Evolutionary conservation across 2,888 invertebrate species (phyloP), one percentile per base, ranked within the genome.

Genomic region (Acanthosepion pharaonis): DNA sequence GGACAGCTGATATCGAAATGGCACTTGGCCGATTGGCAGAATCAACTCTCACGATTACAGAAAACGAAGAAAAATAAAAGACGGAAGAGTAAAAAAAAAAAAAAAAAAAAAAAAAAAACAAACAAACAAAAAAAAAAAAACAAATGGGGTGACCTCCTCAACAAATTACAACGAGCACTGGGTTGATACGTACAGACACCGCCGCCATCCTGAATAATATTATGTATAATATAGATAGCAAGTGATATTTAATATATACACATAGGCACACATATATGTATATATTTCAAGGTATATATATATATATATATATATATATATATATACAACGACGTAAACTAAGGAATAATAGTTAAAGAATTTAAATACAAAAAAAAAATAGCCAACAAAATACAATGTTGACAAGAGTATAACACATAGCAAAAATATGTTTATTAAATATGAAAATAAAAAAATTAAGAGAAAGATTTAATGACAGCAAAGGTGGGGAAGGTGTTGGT

Each of bases 351-450:
- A 78, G 78, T 78, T 78, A 78, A 78, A n/a, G 78, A n/a, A 78
- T 78, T 78, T 78, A 33, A 78, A 78, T n/a, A n/a, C 78, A 78
- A 78, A 33, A 78, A 78, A n/a, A 64, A 25, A 0, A 33, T 15
- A 11, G 33, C 5, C n/a, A 78, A 78, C 33, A 78, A 78, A 78
- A 78, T n/a, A 78, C n/a, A 11, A 33, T 18, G 33, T 78, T 78
- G 78, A 78, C 78, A 78, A 78, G 78, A n/a, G 78, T 33, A n/a
- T 78, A 33, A 78, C 8, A 11, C 33, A n/a, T n/a, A 11, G 78
- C n/a, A 78, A 78, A 78, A 78, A 78, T 78, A 78, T 78, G 78
- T 78, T 78, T n/a, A 78, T 78, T n/a, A 15, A 78, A 78, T 78
- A 78, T n/a, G 33, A n/a, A 5, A 33, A 1, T 15, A 78, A 78